Evolutionary conservation across 2,888 invertebrate genomes (phyloP).

Genomic region (Pediacus dermestoides): DNA sequence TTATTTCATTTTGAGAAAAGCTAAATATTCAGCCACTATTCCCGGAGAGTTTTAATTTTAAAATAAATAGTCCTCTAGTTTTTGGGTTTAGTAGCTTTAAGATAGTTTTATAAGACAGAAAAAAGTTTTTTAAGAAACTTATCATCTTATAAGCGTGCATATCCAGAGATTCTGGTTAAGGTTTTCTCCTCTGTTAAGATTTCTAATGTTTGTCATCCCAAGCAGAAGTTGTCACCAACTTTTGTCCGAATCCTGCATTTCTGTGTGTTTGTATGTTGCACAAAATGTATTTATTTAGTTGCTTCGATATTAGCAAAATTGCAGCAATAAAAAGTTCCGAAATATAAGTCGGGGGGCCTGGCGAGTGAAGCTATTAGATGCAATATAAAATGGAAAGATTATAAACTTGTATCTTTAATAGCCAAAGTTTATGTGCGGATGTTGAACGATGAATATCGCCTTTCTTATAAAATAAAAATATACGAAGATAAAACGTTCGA

Average conservation of each 20-base stretch:
- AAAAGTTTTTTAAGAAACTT: too few species aligned
- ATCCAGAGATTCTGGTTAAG: too few species aligned
- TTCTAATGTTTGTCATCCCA: too few species aligned
- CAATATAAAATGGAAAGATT: constrained; percentile 49
- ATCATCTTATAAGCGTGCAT: too few species aligned
- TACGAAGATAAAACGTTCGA: constrained; percentile 42
- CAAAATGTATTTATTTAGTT: constrained; percentile 35
- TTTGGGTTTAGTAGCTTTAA: too few species aligned
- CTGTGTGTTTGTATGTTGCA: constrained; percentile 10
- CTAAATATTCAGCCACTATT: too few species aligned
- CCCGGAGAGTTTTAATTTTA: too few species aligned
- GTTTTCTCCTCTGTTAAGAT: too few species aligned
- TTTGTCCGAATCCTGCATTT: too few species aligned
- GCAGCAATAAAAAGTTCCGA: constrained; percentile 54
- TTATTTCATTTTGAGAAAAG: too few species aligned
- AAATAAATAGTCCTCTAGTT: too few species aligned
- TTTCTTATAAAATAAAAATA: constrained; percentile 45
- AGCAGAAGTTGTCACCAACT: constrained; percentile 19
- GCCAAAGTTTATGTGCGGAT: constrained; percentile 49
- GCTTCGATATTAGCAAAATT: constrained; percentile 50
- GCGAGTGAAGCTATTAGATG: constrained; percentile 40
- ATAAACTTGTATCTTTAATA: constrained; percentile 52
- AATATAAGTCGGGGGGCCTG: constrained; percentile 38
- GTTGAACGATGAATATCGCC: constrained; percentile 48
- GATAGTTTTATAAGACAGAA: too few species aligned